Base-by-base conservation (phyloP, 64 coral and sea anemone genomes). In the Montipora sp. region DNA sequence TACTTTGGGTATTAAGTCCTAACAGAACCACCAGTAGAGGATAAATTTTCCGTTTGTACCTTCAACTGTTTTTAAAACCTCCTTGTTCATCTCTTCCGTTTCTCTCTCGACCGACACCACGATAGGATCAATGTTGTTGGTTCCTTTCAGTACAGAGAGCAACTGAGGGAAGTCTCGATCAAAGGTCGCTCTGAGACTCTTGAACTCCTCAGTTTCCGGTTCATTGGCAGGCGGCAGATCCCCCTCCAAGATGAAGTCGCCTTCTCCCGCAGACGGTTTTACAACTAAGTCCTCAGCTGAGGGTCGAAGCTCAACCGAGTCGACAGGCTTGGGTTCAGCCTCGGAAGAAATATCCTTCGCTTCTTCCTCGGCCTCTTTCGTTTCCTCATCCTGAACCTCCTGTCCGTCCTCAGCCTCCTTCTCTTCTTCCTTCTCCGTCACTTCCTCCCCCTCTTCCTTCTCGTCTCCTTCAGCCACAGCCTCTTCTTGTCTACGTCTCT, bases 81-180 rank as follows among this genome's bases (percentile, higher is more conserved):
- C 87, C 6, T 68, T 59, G 27, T 24, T 83, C 15, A 95, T 22
- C 15, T 18, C 60, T 15, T 96, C 78, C 1, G 8, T 22, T 3
- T 93, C 92, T 16, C 94, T 88, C 58, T 98, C 96, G 47, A 87
- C 77, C 47, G 76, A 48, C 43, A 95, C 79, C 19, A 78, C 83
- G 2, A 96, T 89, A 46, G 91, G 94, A 2, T 98, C 94, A 88
- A 98, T 87, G 57, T 91, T 95, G 61, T 94, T 95, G 0, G 89
- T 86, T 27, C 96, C 96, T 84, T 98, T 98, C 53, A 98, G 73
- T 15, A 98, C 94, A 3, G 96, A 92, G 55, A 93, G 27, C 22
- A 98, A 76, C 78, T 98, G 96, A 15, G 19, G 73, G 27, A 79
- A 96, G 59, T 98, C 94, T 59, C 88, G 91, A 68, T 98, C 91